Evolutionary conservation across 2,888 invertebrate species (phyloP).

Genomic region (Drosophila stalkeri): DNA sequence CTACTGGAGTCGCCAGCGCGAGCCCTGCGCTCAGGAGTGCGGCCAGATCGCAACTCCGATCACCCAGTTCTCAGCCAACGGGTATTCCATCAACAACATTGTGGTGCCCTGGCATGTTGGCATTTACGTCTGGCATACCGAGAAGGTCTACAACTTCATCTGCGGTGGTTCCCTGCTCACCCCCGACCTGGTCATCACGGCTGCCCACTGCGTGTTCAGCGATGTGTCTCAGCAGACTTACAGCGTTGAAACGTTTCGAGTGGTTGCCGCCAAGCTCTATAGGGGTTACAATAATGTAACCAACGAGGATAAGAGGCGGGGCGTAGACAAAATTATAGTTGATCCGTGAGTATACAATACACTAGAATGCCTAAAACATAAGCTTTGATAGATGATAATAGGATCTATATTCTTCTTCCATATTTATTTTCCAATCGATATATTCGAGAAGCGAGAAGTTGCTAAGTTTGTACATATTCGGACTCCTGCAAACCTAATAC

Average conservation of each 20-base stretch:
- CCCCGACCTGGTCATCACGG: slow-evolving; percentile 68
- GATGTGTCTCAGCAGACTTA: slow-evolving; percentile 35
- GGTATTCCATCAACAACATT: slow-evolving; percentile 62
- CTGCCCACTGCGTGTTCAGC: slow-evolving; percentile 69
- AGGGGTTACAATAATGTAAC: slow-evolving; percentile 44
- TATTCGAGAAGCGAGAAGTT: too few relatives aligned
- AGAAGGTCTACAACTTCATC: slow-evolving; percentile 52
- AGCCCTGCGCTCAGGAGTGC: slow-evolving; percentile 58
- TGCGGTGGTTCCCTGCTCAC: slow-evolving; percentile 68
- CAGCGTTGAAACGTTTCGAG: slow-evolving; percentile 39
- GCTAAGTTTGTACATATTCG: too few relatives aligned
- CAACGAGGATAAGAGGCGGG: slow-evolving; percentile 28
- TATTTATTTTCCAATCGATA: too few relatives aligned
- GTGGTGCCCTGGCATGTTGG: slow-evolving; percentile 72
- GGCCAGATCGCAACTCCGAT: slow-evolving; percentile 70
- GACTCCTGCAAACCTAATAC: background rate
- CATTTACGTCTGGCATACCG: slow-evolving; percentile 50
- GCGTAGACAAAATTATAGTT: slow-evolving; percentile 50
- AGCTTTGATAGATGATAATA: too few relatives aligned
- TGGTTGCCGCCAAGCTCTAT: slow-evolving; percentile 63
- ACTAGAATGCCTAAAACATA: background rate
- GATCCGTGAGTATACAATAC: slow-evolving; percentile 32
- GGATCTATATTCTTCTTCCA: too few relatives aligned
- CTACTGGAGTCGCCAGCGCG: slow-evolving; percentile 56
- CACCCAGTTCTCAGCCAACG: slow-evolving; percentile 59